These are phyloP conservation scores for Sphaeramia orbicularis DNA, from an alignment of 2,797 vertebrate species.

Conservation along the genomic window DNA sequence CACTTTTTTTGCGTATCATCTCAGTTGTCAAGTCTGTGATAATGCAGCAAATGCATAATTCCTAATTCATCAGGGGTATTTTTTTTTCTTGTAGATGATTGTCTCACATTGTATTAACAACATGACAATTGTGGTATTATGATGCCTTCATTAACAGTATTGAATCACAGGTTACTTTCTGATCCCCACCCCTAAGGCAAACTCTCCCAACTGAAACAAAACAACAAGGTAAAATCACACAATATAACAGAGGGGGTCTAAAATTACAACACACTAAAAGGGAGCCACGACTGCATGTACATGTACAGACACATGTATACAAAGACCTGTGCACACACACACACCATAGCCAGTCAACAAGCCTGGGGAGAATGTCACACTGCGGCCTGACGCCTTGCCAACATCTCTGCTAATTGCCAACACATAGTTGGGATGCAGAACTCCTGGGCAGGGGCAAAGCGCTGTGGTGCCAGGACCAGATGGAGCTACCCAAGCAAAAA, in stretches of 20 bases:
- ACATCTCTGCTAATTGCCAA: slow-evolving; percentile 83
- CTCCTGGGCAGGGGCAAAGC: slow-evolving; percentile 81
- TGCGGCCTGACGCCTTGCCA: slow-evolving; percentile 71
- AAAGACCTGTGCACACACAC: slow-evolving; percentile 35
- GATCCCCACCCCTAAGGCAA: slow-evolving; percentile 1
- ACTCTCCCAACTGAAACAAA: slow-evolving; percentile 7
- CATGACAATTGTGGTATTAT: too few species aligned
- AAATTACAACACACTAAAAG: slow-evolving; percentile 30
- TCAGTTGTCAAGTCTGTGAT: too few species aligned
- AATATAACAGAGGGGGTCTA: slow-evolving; percentile 14
- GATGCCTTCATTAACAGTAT: too few species aligned
- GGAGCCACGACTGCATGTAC: slow-evolving; percentile 23
- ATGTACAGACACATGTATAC: slow-evolving; percentile 32
- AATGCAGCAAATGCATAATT: too few species aligned
- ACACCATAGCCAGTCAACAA: slow-evolving; percentile 66
- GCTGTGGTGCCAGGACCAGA: slow-evolving; percentile 77
- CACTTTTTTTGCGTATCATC: too few species aligned
- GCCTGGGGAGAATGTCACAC: slow-evolving; percentile 75
- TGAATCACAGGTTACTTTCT: too few species aligned
- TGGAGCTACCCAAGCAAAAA: slow-evolving; percentile 80
- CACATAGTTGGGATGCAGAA: slow-evolving; percentile 81
- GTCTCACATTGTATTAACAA: too few species aligned
- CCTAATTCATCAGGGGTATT: too few species aligned
- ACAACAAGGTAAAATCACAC: slow-evolving; percentile 23
- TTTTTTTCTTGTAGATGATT: too few species aligned